Percentiles rank a stretch among this genome's conserved stretches.
phyloP scores from a whole-genome alignment of 2,888 invertebrate species.

The Temnothorax rugatulus region DNA sequence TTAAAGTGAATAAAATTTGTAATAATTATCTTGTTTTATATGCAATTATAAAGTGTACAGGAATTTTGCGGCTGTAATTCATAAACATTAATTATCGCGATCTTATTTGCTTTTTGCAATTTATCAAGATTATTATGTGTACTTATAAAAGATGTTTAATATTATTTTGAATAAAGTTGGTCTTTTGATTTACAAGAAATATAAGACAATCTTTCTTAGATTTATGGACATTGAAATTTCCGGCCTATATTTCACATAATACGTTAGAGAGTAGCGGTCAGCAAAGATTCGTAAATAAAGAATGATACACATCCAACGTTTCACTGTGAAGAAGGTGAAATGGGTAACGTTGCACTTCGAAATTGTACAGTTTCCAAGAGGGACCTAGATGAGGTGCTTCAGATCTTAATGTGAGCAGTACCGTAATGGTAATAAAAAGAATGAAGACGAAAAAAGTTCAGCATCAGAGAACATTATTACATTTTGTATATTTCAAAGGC shows the following conservation, averaged over 20 bases:
- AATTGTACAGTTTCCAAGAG: constrained; percentile 56
- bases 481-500: constrained; percentile 18
- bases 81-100: neutral
- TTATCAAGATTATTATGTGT: neutral
- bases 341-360: constrained; percentile 35
- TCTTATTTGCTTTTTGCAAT: neutral
- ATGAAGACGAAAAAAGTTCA: constrained; percentile 31
- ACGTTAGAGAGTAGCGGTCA: neutral
- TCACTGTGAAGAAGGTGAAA: constrained; percentile 50
- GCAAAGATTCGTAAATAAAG: constrained; percentile 41
- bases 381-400: constrained; percentile 56
- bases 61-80: neutral
- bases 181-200: neutral
- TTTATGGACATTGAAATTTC: neutral
- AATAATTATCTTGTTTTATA: constrained; percentile 15
- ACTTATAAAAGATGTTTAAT: neutral
- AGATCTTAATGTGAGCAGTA: constrained; percentile 48
- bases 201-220: neutral
- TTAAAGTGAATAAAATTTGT: neutral
- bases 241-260: constrained; percentile 20
- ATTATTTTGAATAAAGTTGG: neutral
- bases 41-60: neutral
- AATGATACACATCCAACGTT: constrained; percentile 27
- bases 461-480: constrained; percentile 19
- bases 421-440: constrained; percentile 28